Evolutionary conservation across 2,888 invertebrate genomes (phyloP), one percentile per base, ranked within the genome.

Genomic region (Polydrusus pterygomalis): DNA sequence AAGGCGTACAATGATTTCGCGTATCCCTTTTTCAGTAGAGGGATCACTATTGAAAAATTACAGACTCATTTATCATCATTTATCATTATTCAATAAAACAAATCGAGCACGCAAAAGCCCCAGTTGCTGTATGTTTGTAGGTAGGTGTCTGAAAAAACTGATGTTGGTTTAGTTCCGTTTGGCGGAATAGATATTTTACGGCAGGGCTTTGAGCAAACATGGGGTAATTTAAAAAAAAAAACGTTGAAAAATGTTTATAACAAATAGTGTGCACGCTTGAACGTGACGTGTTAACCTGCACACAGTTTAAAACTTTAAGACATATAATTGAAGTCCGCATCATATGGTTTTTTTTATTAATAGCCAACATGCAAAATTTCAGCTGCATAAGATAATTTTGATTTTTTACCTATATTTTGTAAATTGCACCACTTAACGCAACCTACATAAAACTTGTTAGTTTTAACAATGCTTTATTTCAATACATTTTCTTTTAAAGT

Each of bases 11-110:
- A 65, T 65, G 65, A 51, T 49, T 65, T 49, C 34, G 65, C 65
- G 49, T 65, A 65, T 65, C 65, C 56, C 63, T 47, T 65, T 51
- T 65, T 65, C 30, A 15, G 49, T 34, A 25, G 51, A 51, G 38
- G 65, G 65, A 51, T 49, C 51, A 49, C 34, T 49, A 49, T 49
- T 65, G 49, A 51, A 65, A 65, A 65, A 49, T 65, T 30, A 49
- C 65, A 30, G 65, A 30, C 34, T 65, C 65, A 65, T 65, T 65
- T 62, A 62, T 62, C 62, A 62, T 62, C 62, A 62, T 62, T 62
- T 65, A 65, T 65, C 65, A 51, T 49, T 65, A 65, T 65, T 65
- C 65, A 65, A 65, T 65, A 65, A 65, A 65, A 65, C 65, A 65
- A 65, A 65, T 65, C 65, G 65, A 65, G 65, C 65, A 65, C 47